These are phyloP conservation scores for Oxygymnocypris stewartii DNA, from an alignment of 2,113 vertebrate genomes.

Conservation along the genomic window DNA sequence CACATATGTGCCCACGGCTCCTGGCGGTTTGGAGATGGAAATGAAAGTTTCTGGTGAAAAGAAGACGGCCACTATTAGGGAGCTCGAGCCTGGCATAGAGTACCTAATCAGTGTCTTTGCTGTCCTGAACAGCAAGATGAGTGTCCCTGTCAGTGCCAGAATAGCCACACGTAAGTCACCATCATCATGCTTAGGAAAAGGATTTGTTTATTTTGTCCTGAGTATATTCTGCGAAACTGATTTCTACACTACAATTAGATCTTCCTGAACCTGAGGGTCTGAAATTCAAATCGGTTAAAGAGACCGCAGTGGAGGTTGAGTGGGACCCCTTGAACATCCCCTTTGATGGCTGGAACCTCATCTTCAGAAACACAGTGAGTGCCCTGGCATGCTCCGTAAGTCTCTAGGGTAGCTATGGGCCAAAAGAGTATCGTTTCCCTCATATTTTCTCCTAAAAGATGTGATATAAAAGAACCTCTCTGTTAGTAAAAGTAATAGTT, in stretches of 20 bases:
- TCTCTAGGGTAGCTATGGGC: not conserved
- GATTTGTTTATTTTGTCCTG: not conserved
- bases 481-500: slow-evolving; percentile 55
- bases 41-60: slow-evolving; percentile 87
- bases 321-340: slow-evolving; percentile 94
- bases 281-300: slow-evolving; percentile 92
- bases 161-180: slow-evolving; percentile 87
- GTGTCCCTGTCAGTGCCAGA: slow-evolving; percentile 91
- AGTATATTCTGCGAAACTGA: slow-evolving; percentile 21
- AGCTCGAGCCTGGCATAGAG: slow-evolving; percentile 93
- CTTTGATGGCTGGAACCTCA: slow-evolving; percentile 95
- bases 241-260: slow-evolving; percentile 72
- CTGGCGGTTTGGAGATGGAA: slow-evolving; percentile 87
- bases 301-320: slow-evolving; percentile 92
- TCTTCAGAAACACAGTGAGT: slow-evolving; percentile 91
- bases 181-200: not conserved
- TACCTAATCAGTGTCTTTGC: slow-evolving; percentile 95
- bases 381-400: not conserved
- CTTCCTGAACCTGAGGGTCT: slow-evolving; percentile 93
- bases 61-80: slow-evolving; percentile 82
- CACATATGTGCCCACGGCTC: slow-evolving; percentile 85
- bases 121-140: slow-evolving; percentile 90
- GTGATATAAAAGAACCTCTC: slow-evolving; percentile 35
- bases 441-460: slow-evolving; percentile 48
- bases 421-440: slow-evolving; percentile 50